These are phyloP conservation scores for Darevskia mixta DNA, from an alignment of 2,797 vertebrate genomes.

Conservation along the genomic window DNA sequence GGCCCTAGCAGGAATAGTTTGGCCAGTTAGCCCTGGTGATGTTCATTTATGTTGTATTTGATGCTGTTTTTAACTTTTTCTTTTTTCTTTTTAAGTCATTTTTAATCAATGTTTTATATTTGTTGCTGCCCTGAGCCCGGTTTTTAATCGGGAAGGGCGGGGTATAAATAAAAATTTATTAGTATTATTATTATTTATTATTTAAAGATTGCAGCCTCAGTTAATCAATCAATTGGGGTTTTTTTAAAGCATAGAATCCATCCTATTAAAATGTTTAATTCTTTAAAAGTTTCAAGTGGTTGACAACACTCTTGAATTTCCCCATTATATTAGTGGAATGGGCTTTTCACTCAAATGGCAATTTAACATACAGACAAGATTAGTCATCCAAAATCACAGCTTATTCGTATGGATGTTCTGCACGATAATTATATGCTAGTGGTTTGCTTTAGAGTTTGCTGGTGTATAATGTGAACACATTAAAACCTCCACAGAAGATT, in stretches of 20 bases:
- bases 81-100: too few relatives aligned
- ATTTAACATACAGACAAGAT: slow-evolving; percentile 2
- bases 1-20: too few relatives aligned
- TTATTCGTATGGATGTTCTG: neutral
- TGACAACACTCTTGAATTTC: neutral
- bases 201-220: neutral
- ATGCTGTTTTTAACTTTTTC: too few relatives aligned
- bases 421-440: neutral
- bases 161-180: too few relatives aligned
- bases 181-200: too few relatives aligned
- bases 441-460: neutral
- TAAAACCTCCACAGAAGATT: slow-evolving; percentile 16
- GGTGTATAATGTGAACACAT: neutral
- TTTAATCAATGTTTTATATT: too few relatives aligned
- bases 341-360: slow-evolving; percentile 10
- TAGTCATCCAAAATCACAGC: slow-evolving; percentile 21
- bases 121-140: too few relatives aligned
- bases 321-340: neutral
- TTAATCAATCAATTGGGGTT: neutral
- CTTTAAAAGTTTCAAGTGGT: neutral
- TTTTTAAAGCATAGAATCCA: neutral
- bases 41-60: too few relatives aligned
- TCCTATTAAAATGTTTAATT: neutral
- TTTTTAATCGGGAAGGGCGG: too few relatives aligned
- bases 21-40: too few relatives aligned